These are phyloP conservation scores for Drosophila imparisetae DNA, from an alignment of 2,888 invertebrate species.

Conservation along the genomic window DNA sequence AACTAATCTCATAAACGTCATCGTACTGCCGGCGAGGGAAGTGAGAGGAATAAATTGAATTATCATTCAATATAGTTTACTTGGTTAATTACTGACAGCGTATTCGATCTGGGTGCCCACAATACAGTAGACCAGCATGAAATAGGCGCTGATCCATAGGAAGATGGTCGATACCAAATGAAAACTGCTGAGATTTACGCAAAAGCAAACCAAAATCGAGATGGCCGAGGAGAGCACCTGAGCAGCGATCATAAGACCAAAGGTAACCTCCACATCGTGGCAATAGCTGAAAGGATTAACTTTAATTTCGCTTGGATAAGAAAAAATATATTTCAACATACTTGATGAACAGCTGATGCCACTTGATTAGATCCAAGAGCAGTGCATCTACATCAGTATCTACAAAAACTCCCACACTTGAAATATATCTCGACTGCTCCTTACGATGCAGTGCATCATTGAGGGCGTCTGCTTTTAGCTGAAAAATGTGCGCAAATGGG, in stretches of 20 bases:
- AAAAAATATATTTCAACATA: slow-evolving; percentile 13
- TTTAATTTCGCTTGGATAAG: neutral
- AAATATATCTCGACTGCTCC: neutral
- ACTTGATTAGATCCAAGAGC: slow-evolving; percentile 55
- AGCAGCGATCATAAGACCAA: slow-evolving; percentile 47
- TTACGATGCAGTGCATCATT: slow-evolving; percentile 44
- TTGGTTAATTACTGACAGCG: slow-evolving; percentile 36
- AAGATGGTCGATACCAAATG: slow-evolving; percentile 44
- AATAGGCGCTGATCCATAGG: slow-evolving; percentile 54
- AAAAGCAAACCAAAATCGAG: slow-evolving; percentile 49
- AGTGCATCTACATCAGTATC: slow-evolving; percentile 4
- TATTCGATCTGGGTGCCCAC: slow-evolving; percentile 62
- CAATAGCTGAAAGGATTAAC: slow-evolving; percentile 43
- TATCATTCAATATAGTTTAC: neutral
- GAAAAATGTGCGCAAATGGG: slow-evolving; percentile 52
- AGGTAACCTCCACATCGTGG: slow-evolving; percentile 30
- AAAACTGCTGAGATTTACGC: slow-evolving; percentile 52
- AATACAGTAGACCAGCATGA: slow-evolving; percentile 59
- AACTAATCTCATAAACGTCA: slow-evolving; percentile 44
- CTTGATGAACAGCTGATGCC: slow-evolving; percentile 63
- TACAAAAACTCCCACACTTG: slow-evolving; percentile 9
- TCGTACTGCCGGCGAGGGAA: slow-evolving; percentile 48
- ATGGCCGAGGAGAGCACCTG: slow-evolving; percentile 56
- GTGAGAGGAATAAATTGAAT: neutral
- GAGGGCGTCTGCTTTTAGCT: slow-evolving; percentile 32